Base-by-base conservation (phyloP, 1,140 invertebrate genomes). In the Microvelia longipes region DNA sequence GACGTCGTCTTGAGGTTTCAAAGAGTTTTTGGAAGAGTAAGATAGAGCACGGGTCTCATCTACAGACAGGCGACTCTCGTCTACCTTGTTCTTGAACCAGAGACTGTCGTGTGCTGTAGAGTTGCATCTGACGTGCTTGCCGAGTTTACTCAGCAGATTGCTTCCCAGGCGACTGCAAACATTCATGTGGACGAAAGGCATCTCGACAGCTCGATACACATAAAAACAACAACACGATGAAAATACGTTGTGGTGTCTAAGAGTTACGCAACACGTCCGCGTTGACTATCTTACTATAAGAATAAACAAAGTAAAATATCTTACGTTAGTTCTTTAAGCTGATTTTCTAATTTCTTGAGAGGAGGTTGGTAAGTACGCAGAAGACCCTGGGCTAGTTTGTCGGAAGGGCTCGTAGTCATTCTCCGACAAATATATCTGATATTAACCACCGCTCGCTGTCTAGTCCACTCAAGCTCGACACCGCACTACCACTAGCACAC, bases 311-410 rank as follows among this genome's bases (percentile, higher is more conserved):
- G n/a, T n/a, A n/a, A n/a, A n/a, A n/a, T 61, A 29, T 28, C 73
- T 70, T 70, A 75, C 74, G 62, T 71, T 19, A 75, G 66, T 35
- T 75, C 74, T 26, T 27, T 29, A 13, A 75, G 68, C 26, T 71
- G 68, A 29, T 68, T 68, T 29, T 71, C 28, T 35, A 74, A 65
- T 60, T 69, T 68, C 30, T 68, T 71, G 14, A 75, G 30, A 14
- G 69, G 30, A 25, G 71, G 69, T 29, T 70, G 66, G 68, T 75
- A 74, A 19, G 68, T 24, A n/a, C 60, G 30, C n/a, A 73, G 60
- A 26, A 75, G 28, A 14, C 74, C 71, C 28, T 71, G 65, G 1
- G 70, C 67, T 28, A 72, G 72, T 15, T 71, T 60, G 0, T 63
- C 27, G 11, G 63, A 15, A 50, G 61, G 67, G 28, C 64, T 64